Evolutionary conservation across 2,888 invertebrate species (phyloP).

Genomic region (Phyllotreta cruciferae): DNA sequence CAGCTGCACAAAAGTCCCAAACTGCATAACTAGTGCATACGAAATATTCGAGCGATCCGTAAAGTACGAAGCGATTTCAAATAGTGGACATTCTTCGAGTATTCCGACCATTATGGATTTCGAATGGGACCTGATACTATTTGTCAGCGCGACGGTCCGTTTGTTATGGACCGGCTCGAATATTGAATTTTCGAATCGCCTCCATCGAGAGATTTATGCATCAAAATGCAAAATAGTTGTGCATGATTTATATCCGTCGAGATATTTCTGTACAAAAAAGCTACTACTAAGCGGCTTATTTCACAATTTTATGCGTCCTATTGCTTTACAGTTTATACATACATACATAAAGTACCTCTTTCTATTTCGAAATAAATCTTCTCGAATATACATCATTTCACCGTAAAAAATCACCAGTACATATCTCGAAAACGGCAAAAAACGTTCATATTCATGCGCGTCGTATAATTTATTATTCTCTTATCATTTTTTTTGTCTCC

Average conservation of each 20-base stretch:
- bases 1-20: conserved; percentile 9
- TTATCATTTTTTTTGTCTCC: conserved; percentile 23
- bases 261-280: neutral
- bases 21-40: conserved; percentile 18
- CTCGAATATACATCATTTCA: neutral
- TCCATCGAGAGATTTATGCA: conserved; percentile 11
- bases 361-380: neutral
- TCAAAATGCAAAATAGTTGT: conserved; percentile 13
- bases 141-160: conserved; percentile 13
- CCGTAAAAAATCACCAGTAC: neutral
- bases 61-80: conserved; percentile 30
- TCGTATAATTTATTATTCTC: conserved; percentile 29
- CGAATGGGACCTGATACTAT: conserved; percentile 27
- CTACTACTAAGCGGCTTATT: too few relatives aligned
- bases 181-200: conserved; percentile 9
- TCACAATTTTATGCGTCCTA: too few relatives aligned
- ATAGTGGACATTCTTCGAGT: conserved; percentile 34
- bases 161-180: conserved; percentile 13
- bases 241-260: neutral
- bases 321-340: too few relatives aligned
- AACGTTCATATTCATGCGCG: conserved; percentile 13
- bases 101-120: conserved; percentile 32
- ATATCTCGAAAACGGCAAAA: too few relatives aligned
- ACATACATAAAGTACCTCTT: too few relatives aligned
- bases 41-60: conserved; percentile 34